phyloP scores from a whole-genome alignment of 2,888 invertebrate genomes.

The Tinea pellionella region DNA sequence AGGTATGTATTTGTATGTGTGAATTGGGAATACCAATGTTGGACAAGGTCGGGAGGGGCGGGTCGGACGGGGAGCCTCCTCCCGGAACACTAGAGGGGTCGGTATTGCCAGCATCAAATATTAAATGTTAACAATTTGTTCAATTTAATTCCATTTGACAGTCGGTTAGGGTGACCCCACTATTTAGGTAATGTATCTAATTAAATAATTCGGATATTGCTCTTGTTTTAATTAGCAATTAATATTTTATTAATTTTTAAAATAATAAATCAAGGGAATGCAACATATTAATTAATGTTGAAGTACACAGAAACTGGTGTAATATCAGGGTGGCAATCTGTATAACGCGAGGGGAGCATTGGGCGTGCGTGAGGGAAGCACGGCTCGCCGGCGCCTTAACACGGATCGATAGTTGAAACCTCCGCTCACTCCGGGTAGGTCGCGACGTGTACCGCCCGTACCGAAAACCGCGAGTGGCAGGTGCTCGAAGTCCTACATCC shows the following conservation, averaged over 20 bases:
- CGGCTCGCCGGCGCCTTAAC: slow-evolving; percentile 54
- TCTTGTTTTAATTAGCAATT: not conserved
- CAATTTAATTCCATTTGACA: slow-evolving; percentile 12
- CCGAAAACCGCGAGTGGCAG: slow-evolving; percentile 6
- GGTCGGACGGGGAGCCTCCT: not conserved
- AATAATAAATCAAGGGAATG: too few species aligned
- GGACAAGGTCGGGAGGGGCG: slow-evolving; percentile 28
- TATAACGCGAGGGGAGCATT: slow-evolving; percentile 30
- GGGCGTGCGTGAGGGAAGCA: slow-evolving; percentile 63
- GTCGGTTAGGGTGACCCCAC: not conserved
- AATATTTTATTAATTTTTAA: not conserved
- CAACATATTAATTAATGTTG: too few species aligned
- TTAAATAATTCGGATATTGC: too few species aligned
- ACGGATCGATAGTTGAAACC: slow-evolving; percentile 52
- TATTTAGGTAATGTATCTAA: too few species aligned
- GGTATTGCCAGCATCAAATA: slow-evolving; percentile 22
- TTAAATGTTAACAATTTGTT: not conserved
- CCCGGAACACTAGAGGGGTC: slow-evolving; percentile 19
- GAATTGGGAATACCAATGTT: slow-evolving; percentile 26
- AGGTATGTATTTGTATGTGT: slow-evolving; percentile 19
- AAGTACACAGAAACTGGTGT: too few species aligned
- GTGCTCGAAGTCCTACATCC: slow-evolving; percentile 21
- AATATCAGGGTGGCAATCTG: slow-evolving; percentile 33
- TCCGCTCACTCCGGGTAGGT: slow-evolving; percentile 42
- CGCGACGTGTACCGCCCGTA: slow-evolving; percentile 45